Evolutionary conservation across 2,113 vertebrate species (phyloP).

Genomic region (Machaerirhynchus nigripectus): DNA sequence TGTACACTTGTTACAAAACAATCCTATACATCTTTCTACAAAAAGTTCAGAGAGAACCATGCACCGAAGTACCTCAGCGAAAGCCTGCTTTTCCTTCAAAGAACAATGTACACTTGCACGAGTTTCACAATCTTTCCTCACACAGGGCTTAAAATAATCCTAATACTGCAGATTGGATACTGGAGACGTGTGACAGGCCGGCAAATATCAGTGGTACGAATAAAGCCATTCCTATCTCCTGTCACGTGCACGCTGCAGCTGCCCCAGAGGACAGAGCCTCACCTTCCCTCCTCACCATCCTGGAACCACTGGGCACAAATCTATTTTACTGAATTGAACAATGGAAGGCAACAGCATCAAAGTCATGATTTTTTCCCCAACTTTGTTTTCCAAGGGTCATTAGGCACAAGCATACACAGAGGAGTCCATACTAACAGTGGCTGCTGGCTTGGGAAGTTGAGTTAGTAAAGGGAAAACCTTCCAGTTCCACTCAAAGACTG

Average conservation of each 20-base stretch:
- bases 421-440: background rate
- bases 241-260: background rate
- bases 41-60: background rate
- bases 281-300: background rate
- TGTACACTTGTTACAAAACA: background rate
- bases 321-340: background rate
- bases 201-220: background rate
- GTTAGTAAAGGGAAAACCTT: background rate
- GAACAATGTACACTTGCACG: background rate
- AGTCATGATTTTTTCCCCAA: background rate
- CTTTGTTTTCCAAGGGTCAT: background rate
- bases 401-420: background rate
- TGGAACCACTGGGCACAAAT: background rate
- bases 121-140: background rate
- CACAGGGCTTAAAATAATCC: background rate
- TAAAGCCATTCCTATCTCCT: background rate
- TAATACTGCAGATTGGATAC: background rate
- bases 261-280: background rate
- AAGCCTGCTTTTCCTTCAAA: background rate
- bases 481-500: background rate
- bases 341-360: background rate
- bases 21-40: background rate
- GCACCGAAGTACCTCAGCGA: background rate
- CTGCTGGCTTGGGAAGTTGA: background rate
- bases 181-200: background rate